Base-by-base conservation (phyloP, 1,140 invertebrate genomes). In the Watersipora subatra region DNA sequence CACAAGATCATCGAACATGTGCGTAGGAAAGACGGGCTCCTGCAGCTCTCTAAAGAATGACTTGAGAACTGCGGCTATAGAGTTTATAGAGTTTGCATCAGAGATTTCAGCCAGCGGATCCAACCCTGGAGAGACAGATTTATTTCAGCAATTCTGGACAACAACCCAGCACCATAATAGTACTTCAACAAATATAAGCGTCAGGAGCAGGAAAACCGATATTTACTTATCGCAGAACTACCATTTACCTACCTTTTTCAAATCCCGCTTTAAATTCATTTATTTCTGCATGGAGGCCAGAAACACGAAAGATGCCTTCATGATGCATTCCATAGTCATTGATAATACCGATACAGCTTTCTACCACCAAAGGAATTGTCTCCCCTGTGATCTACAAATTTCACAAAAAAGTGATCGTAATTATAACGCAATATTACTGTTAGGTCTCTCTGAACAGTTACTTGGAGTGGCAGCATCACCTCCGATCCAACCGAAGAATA, bases 291-390 rank as follows among this genome's bases (percentile, higher is more conserved):
- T 94, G 92, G 34, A 92, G 93, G 2, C 93, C 93, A 19, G 91
- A 93, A 27, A 97, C 91, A 68, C 94, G 84, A 81, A 97, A 97
- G 71, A 97, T 89, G 57, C 94, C 93, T 80, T 97, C 92, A 83
- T 96, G 92, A 75, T 93, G 91, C 66, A 94, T 82, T 55, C 87
- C 91, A 81, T 91, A 93, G 2, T 91, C 80, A 82, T 93, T 93
- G 71, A 96, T 93, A 30, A 93, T 89, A 72, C 92, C 83, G 69
- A 97, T 90, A 79, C 92, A 96, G 69, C 91, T 93, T 69, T 88
- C 89, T 71, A 97, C 87, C 67, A 96, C 87, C 0, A 92, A 74
- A 15, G 92, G 92, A 73, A 95, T 91, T 69, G 93, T 90, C 75
- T 91, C 86, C 72, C 87, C 87, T 0, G 89, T 90, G 0, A 85